phyloP scores from a whole-genome alignment of 2,797 vertebrate species.

The Centropyge bicolor region DNA sequence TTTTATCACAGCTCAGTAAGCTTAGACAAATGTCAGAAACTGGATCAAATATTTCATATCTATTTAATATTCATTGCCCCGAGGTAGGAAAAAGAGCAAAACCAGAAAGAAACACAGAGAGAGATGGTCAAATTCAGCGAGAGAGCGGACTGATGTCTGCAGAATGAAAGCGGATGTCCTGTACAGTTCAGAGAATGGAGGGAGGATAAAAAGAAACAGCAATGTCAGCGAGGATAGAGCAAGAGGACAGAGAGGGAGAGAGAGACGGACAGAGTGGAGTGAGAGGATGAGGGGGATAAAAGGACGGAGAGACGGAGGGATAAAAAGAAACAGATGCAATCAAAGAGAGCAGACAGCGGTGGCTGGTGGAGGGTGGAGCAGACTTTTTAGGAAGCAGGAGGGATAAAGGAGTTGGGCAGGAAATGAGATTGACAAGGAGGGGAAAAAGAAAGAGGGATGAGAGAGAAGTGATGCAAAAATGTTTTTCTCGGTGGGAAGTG shows the following conservation, averaged over 20 bases:
- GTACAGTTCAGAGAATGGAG: slow-evolving; percentile 16
- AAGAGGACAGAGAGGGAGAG: background rate
- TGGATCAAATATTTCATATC: slow-evolving; percentile 16
- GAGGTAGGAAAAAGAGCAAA: background rate
- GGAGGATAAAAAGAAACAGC: slow-evolving; percentile 32
- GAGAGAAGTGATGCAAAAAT: background rate
- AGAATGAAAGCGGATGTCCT: slow-evolving; percentile 6
- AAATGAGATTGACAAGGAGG: slow-evolving; percentile 12
- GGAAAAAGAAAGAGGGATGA: slow-evolving; percentile 1
- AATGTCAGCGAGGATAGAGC: slow-evolving; percentile 19
- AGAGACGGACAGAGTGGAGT: background rate
- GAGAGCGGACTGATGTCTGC: background rate
- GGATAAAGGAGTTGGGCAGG: slow-evolving; percentile 27
- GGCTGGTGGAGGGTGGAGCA: background rate
- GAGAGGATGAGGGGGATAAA: slow-evolving; percentile 35
- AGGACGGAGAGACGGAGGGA: background rate
- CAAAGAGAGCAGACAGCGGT: slow-evolving; percentile 15
- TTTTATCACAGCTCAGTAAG: background rate
- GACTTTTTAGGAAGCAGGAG: background rate
- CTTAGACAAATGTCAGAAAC: background rate
- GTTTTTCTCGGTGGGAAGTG: slow-evolving; percentile 5
- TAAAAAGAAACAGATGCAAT: slow-evolving; percentile 24
- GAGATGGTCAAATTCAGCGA: background rate
- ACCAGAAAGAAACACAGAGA: background rate
- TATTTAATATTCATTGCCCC: background rate